phyloP scores from a whole-genome alignment of 1,140 invertebrate genomes.

The Hermatobates lingyangjiaoensis region DNA sequence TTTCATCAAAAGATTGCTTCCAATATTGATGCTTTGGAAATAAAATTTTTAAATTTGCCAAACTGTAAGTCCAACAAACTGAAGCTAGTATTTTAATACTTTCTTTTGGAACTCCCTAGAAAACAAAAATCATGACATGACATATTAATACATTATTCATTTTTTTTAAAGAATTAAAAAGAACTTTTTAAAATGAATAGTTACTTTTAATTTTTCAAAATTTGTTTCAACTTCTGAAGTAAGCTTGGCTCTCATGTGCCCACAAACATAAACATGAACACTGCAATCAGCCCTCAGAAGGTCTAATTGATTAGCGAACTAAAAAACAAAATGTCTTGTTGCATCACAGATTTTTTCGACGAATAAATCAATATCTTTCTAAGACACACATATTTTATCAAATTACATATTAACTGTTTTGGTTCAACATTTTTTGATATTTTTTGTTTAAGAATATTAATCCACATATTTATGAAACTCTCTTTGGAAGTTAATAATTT shows the following conservation, averaged over 20 bases:
- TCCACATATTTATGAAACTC: no score
- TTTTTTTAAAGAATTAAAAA: background rate
- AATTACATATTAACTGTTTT: no score
- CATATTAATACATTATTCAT: background rate
- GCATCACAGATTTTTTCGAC: no score
- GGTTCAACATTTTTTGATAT: no score
- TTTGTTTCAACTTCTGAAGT: slow-evolving; percentile 54
- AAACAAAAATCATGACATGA: slow-evolving; percentile 10
- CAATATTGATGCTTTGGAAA: slow-evolving; percentile 47
- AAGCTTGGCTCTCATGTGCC: slow-evolving; percentile 54
- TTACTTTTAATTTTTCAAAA: slow-evolving; percentile 46
- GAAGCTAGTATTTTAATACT: slow-evolving; percentile 44
- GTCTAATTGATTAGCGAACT: slow-evolving; percentile 25
- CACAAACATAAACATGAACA: slow-evolving; percentile 41
- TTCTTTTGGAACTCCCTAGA: slow-evolving; percentile 40
- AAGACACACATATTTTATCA: no score
- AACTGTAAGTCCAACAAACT: slow-evolving; percentile 46
- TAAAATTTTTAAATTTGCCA: slow-evolving; percentile 55
- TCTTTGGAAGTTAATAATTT: no score
- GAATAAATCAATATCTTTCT: no score
- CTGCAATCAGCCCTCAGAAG: slow-evolving; percentile 22
- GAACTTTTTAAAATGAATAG: background rate
- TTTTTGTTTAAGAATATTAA: no score
- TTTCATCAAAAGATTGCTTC: slow-evolving; percentile 26
- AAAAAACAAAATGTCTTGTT: slow-evolving; percentile 19